Conservation (phyloP, 2,797 vertebrate genomes). For the Nannoperca obscura region DNA sequence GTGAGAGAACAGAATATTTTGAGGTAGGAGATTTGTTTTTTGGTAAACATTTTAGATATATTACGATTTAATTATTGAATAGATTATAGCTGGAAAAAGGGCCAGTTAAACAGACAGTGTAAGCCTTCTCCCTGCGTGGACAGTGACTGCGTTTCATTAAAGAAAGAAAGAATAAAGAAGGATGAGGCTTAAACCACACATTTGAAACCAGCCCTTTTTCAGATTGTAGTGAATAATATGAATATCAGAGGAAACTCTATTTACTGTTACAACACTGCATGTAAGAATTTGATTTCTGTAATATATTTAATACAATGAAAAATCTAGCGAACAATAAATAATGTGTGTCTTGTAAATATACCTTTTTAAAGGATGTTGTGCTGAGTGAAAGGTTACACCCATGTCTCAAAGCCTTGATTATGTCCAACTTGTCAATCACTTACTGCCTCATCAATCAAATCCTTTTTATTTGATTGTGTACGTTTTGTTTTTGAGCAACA, state of each 20-base stretch:
- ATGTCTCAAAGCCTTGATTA: conserved; percentile 26
- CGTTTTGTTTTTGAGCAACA: conserved; percentile 34
- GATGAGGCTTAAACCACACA: not conserved
- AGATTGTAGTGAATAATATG: conserved; percentile 29
- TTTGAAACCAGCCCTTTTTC: conserved; percentile 61
- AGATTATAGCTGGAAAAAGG: conserved; percentile 16
- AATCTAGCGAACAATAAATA: conserved; percentile 51
- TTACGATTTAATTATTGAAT: conserved; percentile 47
- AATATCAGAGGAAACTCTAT: conserved; percentile 36
- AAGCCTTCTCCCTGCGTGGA: conserved; percentile 3
- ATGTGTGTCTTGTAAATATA: conserved; percentile 55
- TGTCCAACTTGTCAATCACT: conserved; percentile 45
- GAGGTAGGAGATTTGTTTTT: conserved; percentile 16
- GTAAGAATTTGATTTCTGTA: conserved; percentile 59
- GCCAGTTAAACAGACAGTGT: not conserved
- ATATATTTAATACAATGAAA: conserved; percentile 58
- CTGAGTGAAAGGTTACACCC: conserved; percentile 27
- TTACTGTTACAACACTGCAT: conserved; percentile 52
- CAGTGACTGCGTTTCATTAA: conserved; percentile 19
- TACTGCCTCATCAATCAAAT: conserved; percentile 42
- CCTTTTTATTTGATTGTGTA: conserved; percentile 12
- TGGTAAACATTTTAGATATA: conserved; percentile 42
- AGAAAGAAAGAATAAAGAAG: not conserved
- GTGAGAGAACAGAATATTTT: conserved; percentile 30
- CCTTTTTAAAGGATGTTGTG: conserved; percentile 52